Conservation (phyloP, 2,888 invertebrate species). For the Yponomeuta evonymella region DNA sequence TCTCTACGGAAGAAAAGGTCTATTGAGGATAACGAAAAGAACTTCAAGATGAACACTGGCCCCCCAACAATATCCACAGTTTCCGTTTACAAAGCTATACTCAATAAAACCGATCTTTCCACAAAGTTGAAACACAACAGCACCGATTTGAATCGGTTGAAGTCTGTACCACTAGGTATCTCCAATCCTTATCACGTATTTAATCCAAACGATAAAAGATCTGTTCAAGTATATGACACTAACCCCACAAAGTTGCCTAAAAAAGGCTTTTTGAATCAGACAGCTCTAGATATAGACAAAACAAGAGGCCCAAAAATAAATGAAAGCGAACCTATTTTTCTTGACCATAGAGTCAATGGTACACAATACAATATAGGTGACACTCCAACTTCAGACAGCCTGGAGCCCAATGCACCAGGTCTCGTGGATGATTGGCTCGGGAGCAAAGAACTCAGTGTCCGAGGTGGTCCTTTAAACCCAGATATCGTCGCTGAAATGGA, state of each 20-base stretch:
- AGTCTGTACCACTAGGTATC: constrained; percentile 22
- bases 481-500: constrained; percentile 61
- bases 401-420: constrained; percentile 45
- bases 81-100: constrained; percentile 44
- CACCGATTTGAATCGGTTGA: constrained; percentile 15
- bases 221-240: constrained; percentile 41
- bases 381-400: constrained; percentile 37
- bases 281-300: constrained; percentile 54
- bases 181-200: constrained; percentile 51
- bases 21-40: not conserved
- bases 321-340: constrained; percentile 45
- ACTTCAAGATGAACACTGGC: not conserved
- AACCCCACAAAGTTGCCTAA: constrained; percentile 14
- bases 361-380: constrained; percentile 42
- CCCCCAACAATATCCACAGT: constrained; percentile 25
- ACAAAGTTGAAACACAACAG: constrained; percentile 15
- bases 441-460: constrained; percentile 41
- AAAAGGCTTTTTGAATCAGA: constrained; percentile 66
- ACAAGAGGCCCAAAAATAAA: constrained; percentile 32
- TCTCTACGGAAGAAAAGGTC: constrained; percentile 56
- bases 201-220: constrained; percentile 37
- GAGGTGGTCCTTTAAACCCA: constrained; percentile 44
- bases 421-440: constrained; percentile 59
- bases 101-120: constrained; percentile 41
- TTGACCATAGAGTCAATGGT: constrained; percentile 49